These are phyloP conservation scores for Melanotaenia nigrans DNA, from an alignment of 2,797 vertebrate genomes.

Conservation along the genomic window DNA sequence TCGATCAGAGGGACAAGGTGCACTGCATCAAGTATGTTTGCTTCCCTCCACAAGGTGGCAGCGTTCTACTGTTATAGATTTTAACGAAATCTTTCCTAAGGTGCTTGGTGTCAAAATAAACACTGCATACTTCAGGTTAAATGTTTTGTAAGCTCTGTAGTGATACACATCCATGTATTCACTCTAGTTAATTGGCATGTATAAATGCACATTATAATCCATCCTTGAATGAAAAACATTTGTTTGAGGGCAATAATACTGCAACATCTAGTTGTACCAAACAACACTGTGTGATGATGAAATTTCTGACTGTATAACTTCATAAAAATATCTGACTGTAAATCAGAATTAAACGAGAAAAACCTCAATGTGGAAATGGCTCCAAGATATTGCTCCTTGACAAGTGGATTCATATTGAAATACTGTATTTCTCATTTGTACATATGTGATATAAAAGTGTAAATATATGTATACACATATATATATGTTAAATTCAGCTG, in stretches of 20 bases:
- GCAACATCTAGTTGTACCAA: constrained; percentile 32
- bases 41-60: constrained; percentile 70
- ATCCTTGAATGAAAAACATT: constrained; percentile 20
- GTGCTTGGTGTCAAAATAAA: constrained; percentile 59
- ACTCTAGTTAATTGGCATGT: constrained; percentile 29
- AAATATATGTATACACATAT: constrained; percentile 51
- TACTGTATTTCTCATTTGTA: constrained; percentile 75
- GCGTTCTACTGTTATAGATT: constrained; percentile 51
- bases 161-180: neutral
- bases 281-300: constrained; percentile 28
- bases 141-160: constrained; percentile 18
- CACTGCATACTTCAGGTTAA: constrained; percentile 55
- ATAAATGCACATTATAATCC: constrained; percentile 13
- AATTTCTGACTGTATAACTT: constrained; percentile 24
- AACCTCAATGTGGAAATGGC: constrained; percentile 35
- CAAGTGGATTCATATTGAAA: constrained; percentile 56
- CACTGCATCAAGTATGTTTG: constrained; percentile 33
- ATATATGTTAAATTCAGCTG: constrained; percentile 80
- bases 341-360: constrained; percentile 41
- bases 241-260: constrained; percentile 55
- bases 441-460: constrained; percentile 77
- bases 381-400: constrained; percentile 54
- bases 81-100: constrained; percentile 25
- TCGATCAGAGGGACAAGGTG: constrained; percentile 24
- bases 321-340: constrained; percentile 29